Evolutionary conservation across 2,797 vertebrate genomes (phyloP), one percentile per base, ranked within the genome.

Genomic region (Sebastiscus tertius): DNA sequence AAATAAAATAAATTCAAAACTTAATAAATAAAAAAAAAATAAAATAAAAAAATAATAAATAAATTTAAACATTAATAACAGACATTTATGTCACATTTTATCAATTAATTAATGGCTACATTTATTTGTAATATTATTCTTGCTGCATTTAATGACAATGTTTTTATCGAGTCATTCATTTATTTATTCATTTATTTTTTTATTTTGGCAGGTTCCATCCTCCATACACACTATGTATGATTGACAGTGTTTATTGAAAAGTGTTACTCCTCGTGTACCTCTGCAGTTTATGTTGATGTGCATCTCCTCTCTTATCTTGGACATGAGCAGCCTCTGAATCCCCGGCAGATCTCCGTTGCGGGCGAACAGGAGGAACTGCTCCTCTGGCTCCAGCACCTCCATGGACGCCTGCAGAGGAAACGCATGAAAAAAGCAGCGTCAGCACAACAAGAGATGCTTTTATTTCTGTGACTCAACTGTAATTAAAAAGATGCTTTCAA

Each of bases 231-330:
- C 26, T 10, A 4, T 7, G 2, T 46, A 18, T 46, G 42, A 77
- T 1, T 33, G 2, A 49, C 14, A 4, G 42, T 31, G 65, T 31
- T n/a, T 31, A 13, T 7, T 34, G 29, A 54, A 33, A 22, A 10
- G 7, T 64, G 24, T 11, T 11, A 1, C 62, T 61, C 33, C 62
- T 60, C 29, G 29, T 49, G 39, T 91, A 98, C 98, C 98, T 98
- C 98, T 99, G 94, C 98, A 99, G 87, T 99, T 97, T 77, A 99
- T 97, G 89, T 98, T 95, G 82, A 98, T 95, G 27, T 79, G 89
- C 5, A 87, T 86, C 74, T 97, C 94, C 24, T 94, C 95, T 87
- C 77, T 95, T 56, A 93, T 93, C 88, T 93, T 92, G 55, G 92
- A 94, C 86, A 96, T 90, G 78, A 99, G 91, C 4, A 99, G 95